A percentile compares a stretch with the other conserved stretches of the same genome.
phyloP scores from a whole-genome alignment of 1,140 invertebrate species.

The Tetranychus urticae region DNA sequence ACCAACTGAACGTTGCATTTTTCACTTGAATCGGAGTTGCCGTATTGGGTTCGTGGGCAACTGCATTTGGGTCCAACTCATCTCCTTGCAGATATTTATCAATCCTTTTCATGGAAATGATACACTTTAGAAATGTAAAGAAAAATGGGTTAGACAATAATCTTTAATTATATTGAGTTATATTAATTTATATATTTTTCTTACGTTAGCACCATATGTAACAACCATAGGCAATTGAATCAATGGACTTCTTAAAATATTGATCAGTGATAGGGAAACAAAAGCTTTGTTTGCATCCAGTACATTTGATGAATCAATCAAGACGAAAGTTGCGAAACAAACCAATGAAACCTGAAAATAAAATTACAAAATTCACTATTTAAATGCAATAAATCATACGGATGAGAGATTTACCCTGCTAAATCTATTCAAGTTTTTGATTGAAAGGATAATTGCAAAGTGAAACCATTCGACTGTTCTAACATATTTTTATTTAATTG shows the following conservation, averaged over 20 bases:
- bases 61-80: constrained; percentile 19
- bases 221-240: constrained; percentile 4
- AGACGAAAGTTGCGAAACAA: constrained; percentile 22
- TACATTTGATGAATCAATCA: constrained; percentile 25
- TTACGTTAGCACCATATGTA: not conserved
- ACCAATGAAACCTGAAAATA: constrained; percentile 14
- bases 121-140: not conserved
- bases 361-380: constrained; percentile 10
- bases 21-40: not conserved
- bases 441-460: not conserved
- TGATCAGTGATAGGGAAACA: constrained; percentile 33
- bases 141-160: too few relatives aligned
- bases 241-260: constrained; percentile 45
- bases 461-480: not conserved
- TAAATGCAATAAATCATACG: not conserved
- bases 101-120: constrained; percentile 50
- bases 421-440: constrained; percentile 17
- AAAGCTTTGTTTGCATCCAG: constrained; percentile 34
- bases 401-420: not conserved
- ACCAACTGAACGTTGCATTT: not conserved
- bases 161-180: too few relatives aligned
- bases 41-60: not conserved
- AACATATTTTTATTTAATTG: not conserved
- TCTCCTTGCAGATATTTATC: constrained; percentile 73
- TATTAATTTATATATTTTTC: too few relatives aligned